Evolutionary conservation across 1,140 invertebrate species (phyloP), one percentile per base, ranked within the genome.

Genomic region (Harlomillsia oculata): DNA sequence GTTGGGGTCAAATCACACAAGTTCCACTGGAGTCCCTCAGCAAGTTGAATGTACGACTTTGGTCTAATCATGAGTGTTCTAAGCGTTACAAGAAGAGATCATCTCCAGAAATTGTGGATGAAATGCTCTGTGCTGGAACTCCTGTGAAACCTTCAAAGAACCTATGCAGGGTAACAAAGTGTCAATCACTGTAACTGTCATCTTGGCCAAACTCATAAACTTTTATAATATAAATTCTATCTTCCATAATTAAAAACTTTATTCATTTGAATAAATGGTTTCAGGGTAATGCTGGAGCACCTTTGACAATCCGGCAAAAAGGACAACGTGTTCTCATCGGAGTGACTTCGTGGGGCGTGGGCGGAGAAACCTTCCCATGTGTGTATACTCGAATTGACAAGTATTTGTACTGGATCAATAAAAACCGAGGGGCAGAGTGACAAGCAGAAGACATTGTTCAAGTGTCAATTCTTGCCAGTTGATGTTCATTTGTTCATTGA

Each of bases 101-200:
- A 14, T 87, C 87, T 0, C 87, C 87, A 18, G 87, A 87, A n/a
- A 91, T 92, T 36, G 83, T 88, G 2, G 83, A 88, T 1, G 83
- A 85, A 25, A 50, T 50, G 48, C 16, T 50, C 5, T 50, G 48
- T 25, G 34, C 32, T 2, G 34, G 21, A n/a, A 26, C 34, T 50
- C 34, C 48, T 26, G 30, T 39, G 8, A 20, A 14, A n/a, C 18
- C 48, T 11, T 8, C 28, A 14, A 30, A 32, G 23, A 48, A 48
- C n/a, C 45, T 48, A 9, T 48, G 45, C 21, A 16, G 45, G 14
- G 45, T 48, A 48, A 48, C 21, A n/a, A n/a, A n/a, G n/a, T n/a
- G n/a, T n/a, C n/a, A 14, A 8, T n/a, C 32, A 34, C n/a, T 34
- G 8, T 9, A 34, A 34, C 8, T 34, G 8, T 34, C n/a, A 34